These are phyloP conservation scores for Limnothrissa miodon DNA, from an alignment of 2,113 vertebrate species.

Conservation along the genomic window DNA sequence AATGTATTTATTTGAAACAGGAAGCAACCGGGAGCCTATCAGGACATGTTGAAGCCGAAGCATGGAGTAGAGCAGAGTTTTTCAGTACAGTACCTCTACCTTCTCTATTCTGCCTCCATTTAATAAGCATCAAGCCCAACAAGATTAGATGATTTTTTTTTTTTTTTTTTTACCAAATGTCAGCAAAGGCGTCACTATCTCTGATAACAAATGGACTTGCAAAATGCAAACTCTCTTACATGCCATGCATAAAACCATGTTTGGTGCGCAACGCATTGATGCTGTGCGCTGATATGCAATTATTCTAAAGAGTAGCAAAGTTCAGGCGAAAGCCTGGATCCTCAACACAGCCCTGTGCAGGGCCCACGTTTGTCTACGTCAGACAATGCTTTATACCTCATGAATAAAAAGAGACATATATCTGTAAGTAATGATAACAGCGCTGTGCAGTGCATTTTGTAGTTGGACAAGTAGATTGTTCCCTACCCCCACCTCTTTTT, in stretches of 20 bases:
- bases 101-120: slow-evolving; percentile 57
- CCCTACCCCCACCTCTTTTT: background rate
- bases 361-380: slow-evolving; percentile 51
- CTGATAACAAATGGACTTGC: slow-evolving; percentile 82
- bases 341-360: slow-evolving; percentile 50
- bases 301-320: slow-evolving; percentile 82
- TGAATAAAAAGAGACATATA: slow-evolving; percentile 65
- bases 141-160: slow-evolving; percentile 79
- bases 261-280: slow-evolving; percentile 68
- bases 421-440: slow-evolving; percentile 40
- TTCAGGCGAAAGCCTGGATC: slow-evolving; percentile 67
- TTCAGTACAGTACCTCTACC: slow-evolving; percentile 53
- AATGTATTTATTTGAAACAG: slow-evolving; percentile 77
- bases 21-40: slow-evolving; percentile 68
- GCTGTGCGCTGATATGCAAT: slow-evolving; percentile 79
- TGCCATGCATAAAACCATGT: slow-evolving; percentile 75
- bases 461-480: background rate
- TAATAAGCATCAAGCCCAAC: slow-evolving; percentile 80
- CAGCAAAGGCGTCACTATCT: slow-evolving; percentile 77
- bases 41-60: slow-evolving; percentile 59
- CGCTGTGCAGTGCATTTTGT: background rate
- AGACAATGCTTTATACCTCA: slow-evolving; percentile 64
- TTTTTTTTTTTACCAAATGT: slow-evolving; percentile 79
- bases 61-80: slow-evolving; percentile 27
- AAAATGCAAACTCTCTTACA: slow-evolving; percentile 74